Evolutionary conservation across 2,113 vertebrate species (phyloP).

Genomic region (Bufo bufo): DNA sequence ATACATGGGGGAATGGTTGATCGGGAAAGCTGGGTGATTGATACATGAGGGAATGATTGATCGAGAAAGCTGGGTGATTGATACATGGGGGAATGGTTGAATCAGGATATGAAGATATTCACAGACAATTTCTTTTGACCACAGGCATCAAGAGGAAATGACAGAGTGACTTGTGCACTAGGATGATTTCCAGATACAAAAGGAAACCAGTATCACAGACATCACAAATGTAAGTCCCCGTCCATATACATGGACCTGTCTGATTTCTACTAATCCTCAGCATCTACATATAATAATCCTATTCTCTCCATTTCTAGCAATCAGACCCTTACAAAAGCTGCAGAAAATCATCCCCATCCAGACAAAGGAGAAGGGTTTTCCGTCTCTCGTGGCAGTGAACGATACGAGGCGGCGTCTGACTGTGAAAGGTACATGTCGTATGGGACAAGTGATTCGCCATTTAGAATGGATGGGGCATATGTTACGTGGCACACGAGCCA

Average conservation of each 20-base stretch:
- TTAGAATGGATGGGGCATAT: background rate
- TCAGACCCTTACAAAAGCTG: constrained; percentile 26
- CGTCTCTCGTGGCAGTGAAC: background rate
- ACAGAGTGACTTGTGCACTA: constrained; percentile 55
- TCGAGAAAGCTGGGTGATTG: too few relatives aligned
- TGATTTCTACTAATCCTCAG: too few relatives aligned
- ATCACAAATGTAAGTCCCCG: constrained; percentile 74
- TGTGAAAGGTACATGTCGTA: constrained; percentile 24
- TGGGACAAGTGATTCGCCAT: background rate
- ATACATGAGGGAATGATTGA: too few relatives aligned
- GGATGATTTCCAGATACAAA: constrained; percentile 81
- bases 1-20: too few relatives aligned
- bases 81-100: background rate
- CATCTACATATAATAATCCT: background rate
- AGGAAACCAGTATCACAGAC: constrained; percentile 76
- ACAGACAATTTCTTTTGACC: background rate
- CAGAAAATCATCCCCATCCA: constrained; percentile 36
- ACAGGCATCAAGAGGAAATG: constrained; percentile 28
- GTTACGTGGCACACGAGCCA: background rate
- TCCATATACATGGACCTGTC: too few relatives aligned
- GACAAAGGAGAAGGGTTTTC: constrained; percentile 38
- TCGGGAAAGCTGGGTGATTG: too few relatives aligned
- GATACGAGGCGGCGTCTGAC: background rate
- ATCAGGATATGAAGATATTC: background rate
- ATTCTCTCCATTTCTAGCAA: background rate